Conservation (phyloP, 1,140 invertebrate species). For the Drosophila chauvacae region DNA sequence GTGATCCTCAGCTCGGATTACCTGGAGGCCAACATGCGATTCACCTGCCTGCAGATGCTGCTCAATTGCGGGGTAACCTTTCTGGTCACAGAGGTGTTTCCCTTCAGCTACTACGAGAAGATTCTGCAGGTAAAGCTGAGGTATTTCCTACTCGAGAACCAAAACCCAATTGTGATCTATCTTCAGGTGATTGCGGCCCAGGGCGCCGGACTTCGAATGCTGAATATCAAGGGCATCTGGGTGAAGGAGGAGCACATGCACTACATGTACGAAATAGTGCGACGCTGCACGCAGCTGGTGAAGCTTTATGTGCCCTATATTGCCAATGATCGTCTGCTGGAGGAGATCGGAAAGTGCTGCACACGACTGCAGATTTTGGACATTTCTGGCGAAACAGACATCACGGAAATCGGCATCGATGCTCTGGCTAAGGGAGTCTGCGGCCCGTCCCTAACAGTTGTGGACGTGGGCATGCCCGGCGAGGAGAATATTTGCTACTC, state of each 20-base stretch:
- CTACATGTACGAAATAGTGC: conserved; percentile 87
- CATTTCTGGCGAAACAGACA: conserved; percentile 88
- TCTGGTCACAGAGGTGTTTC: conserved; percentile 88
- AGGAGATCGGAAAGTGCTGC: conserved; percentile 86
- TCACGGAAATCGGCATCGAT: conserved; percentile 87
- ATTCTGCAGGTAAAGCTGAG: conserved; percentile 86
- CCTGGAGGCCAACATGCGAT: conserved; percentile 87
- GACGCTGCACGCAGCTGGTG: conserved; percentile 86
- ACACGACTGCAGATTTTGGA: conserved; percentile 87
- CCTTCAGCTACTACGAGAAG: conserved; percentile 88
- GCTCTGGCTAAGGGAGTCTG: conserved; percentile 85
- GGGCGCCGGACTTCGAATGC: conserved; percentile 86
- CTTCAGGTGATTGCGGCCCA: conserved; percentile 86
- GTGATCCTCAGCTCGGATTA: conserved; percentile 87
- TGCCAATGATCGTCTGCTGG: conserved; percentile 88
- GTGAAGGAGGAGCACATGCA: conserved; percentile 88
- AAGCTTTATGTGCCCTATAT: conserved; percentile 88
- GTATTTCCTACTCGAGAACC: neutral
- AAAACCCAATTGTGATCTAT: neutral
- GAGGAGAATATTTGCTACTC: conserved; percentile 88
- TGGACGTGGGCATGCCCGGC: conserved; percentile 88
- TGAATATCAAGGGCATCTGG: conserved; percentile 89
- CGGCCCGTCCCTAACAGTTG: conserved; percentile 86
- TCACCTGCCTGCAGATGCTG: conserved; percentile 87
- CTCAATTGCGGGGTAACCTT: conserved; percentile 87